Conservation (phyloP, 2,113 vertebrate species). For the Zosterops japonicus region DNA sequence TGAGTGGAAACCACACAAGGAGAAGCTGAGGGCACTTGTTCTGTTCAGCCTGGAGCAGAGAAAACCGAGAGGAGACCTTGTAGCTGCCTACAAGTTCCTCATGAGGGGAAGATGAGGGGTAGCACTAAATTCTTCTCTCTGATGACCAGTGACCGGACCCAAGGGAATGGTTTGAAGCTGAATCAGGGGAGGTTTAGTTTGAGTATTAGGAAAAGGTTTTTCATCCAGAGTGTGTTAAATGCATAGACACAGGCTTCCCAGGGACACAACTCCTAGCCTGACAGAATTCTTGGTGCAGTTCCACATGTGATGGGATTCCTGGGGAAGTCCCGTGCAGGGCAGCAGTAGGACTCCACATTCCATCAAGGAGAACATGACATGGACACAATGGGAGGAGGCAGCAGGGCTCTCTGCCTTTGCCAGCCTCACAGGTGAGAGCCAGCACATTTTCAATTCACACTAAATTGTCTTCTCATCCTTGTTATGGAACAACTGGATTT, state of each 20-base stretch:
- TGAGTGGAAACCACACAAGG: neutral
- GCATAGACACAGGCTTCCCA: neutral
- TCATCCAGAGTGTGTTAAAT: neutral
- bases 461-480: neutral
- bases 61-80: neutral
- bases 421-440: neutral
- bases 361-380: neutral
- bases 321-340: neutral
- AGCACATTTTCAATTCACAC: neutral
- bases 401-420: neutral
- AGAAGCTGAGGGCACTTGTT: neutral
- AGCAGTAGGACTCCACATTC: neutral
- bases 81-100: neutral
- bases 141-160: too few species aligned
- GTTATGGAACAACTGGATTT: neutral
- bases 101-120: neutral
- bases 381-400: neutral
- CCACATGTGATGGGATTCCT: neutral
- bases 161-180: too few species aligned
- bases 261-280: too few species aligned
- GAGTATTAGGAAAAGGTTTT: neutral
- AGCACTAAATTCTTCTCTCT: neutral
- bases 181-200: neutral
- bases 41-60: neutral
- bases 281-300: neutral